Evolutionary conservation across 2,888 invertebrate species (phyloP).

Genomic region (Melanargia galathea): DNA sequence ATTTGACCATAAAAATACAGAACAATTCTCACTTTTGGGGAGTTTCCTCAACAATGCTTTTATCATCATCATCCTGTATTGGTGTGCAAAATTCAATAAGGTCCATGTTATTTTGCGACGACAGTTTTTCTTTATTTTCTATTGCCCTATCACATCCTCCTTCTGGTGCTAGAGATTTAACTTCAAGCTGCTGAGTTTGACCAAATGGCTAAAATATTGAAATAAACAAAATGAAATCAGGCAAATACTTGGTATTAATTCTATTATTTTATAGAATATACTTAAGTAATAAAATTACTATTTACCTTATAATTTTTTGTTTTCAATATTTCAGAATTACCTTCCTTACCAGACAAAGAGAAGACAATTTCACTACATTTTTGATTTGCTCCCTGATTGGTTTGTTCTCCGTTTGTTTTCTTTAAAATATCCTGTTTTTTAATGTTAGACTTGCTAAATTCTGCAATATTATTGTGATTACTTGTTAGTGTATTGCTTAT

Average conservation of each 20-base stretch:
- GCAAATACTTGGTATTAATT: too few species aligned
- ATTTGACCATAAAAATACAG: neutral
- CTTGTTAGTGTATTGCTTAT: constrained; percentile 22
- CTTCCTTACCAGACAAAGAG: constrained; percentile 56
- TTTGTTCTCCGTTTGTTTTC: neutral
- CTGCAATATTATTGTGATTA: neutral
- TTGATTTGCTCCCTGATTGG: constrained; percentile 34
- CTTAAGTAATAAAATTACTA: neutral
- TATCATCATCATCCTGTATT: constrained; percentile 58
- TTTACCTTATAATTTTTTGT: constrained; percentile 31
- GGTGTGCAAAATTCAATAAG: constrained; percentile 47
- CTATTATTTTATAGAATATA: neutral
- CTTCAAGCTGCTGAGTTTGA: neutral
- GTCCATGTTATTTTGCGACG: constrained; percentile 37
- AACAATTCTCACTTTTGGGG: constrained; percentile 69
- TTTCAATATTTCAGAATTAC: constrained; percentile 33
- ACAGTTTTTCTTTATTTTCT: constrained; percentile 12
- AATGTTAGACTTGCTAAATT: neutral
- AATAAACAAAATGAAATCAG: neutral
- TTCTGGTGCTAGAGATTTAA: neutral
- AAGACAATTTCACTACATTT: constrained; percentile 72
- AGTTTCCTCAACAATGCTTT: constrained; percentile 74
- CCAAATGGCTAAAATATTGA: constrained; percentile 3
- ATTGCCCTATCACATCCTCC: neutral
- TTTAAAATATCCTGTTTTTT: constrained; percentile 17